A percentile compares a stretch with the other conserved stretches of the same genome.
Evolutionary conservation across 2,113 vertebrate species (phyloP).

Genomic region (Corythoichthys intestinalis): DNA sequence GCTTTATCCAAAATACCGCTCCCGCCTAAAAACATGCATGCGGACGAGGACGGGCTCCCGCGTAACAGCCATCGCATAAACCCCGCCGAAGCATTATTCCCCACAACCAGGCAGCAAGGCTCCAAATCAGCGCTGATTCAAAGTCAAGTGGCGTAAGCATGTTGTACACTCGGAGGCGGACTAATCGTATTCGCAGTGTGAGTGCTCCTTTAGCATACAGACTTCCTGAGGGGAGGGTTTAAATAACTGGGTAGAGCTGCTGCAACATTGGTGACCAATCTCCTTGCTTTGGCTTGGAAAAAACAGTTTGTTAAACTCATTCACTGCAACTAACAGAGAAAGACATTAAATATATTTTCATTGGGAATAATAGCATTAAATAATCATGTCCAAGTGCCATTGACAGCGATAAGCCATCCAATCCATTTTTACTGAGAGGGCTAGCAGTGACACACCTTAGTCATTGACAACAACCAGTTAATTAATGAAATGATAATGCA

Average conservation of each 20-base stretch:
- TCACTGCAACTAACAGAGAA: no score
- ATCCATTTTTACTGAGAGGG: no score
- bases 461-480: no score
- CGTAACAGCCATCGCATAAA: constrained; percentile 70
- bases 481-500: no score
- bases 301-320: constrained; percentile 43
- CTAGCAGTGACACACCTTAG: no score
- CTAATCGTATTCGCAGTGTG: constrained; percentile 74
- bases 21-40: constrained; percentile 68
- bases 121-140: constrained; percentile 70
- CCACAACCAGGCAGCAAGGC: constrained; percentile 66
- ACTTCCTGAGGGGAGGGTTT: constrained; percentile 67
- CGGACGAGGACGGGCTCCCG: constrained; percentile 64
- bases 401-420: no score
- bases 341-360: no score
- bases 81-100: constrained; percentile 67
- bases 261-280: constrained; percentile 41
- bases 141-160: constrained; percentile 73
- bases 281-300: constrained; percentile 39
- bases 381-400: no score
- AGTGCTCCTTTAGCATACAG: constrained; percentile 72
- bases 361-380: no score
- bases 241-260: constrained; percentile 48
- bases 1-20: constrained; percentile 67
- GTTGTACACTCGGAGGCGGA: constrained; percentile 71